phyloP scores from a whole-genome alignment of 2,113 vertebrate genomes.

The Boleophthalmus pectinirostris region DNA sequence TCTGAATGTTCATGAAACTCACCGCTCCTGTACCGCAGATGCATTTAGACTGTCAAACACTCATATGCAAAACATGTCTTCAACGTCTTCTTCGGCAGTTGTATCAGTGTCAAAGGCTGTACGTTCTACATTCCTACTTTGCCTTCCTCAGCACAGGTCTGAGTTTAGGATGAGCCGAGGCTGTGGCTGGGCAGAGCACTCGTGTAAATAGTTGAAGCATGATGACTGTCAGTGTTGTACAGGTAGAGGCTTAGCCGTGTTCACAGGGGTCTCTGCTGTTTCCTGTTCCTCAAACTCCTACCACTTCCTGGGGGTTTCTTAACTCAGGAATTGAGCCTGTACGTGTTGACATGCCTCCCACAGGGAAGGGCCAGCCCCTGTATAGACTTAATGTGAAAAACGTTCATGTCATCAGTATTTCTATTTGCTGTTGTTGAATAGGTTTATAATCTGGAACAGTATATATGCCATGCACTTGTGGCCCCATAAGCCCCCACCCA shows the following conservation, averaged over 20 bases:
- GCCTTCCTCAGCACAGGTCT: slow-evolving; percentile 85
- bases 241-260: slow-evolving; percentile 68
- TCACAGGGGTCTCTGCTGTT: slow-evolving; percentile 76
- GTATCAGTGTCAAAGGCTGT: slow-evolving; percentile 88
- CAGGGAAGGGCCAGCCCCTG: slow-evolving; percentile 52
- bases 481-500: slow-evolving; percentile 52
- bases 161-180: slow-evolving; percentile 73
- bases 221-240: slow-evolving; percentile 79
- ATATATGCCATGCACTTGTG: slow-evolving; percentile 17
- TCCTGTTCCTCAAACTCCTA: slow-evolving; percentile 71
- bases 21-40: slow-evolving; percentile 88
- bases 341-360: slow-evolving; percentile 33
- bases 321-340: slow-evolving; percentile 80
- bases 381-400: slow-evolving; percentile 74
- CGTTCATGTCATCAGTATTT: slow-evolving; percentile 68
- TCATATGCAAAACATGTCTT: slow-evolving; percentile 93
- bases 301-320: slow-evolving; percentile 64
- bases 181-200: slow-evolving; percentile 76
- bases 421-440: slow-evolving; percentile 35
- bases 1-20: slow-evolving; percentile 97
- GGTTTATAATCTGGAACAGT: slow-evolving; percentile 52
- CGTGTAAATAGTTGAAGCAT: slow-evolving; percentile 83
- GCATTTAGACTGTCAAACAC: slow-evolving; percentile 90
- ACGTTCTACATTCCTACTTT: slow-evolving; percentile 93
- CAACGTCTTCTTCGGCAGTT: slow-evolving; percentile 82